These are phyloP conservation scores for Cydia amplana DNA, from an alignment of 1,140 invertebrate genomes.

Conservation along the genomic window DNA sequence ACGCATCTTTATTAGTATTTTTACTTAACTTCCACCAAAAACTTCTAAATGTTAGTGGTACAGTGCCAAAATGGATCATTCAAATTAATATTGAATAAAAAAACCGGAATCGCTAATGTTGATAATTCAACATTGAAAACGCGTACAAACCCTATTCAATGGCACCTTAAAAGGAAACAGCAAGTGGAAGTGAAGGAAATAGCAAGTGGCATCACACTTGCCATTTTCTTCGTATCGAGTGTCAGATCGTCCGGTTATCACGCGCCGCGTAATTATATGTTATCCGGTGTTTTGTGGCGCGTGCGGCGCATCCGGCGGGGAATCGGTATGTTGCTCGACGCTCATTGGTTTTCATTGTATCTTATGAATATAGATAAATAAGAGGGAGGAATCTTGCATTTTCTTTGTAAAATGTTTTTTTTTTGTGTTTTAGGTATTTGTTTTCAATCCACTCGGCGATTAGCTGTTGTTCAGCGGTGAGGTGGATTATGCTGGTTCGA, in stretches of 20 bases:
- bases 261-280: conserved; percentile 37
- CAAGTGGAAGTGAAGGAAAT: conserved; percentile 49
- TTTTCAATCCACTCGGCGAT: no score
- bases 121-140: conserved; percentile 39
- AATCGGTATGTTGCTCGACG: conserved; percentile 12
- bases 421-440: no score
- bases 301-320: conserved; percentile 48
- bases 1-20: no score
- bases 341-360: not conserved
- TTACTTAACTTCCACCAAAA: no score
- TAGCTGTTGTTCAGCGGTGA: no score
- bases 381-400: no score
- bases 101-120: not conserved
- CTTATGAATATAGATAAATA: no score
- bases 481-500: no score
- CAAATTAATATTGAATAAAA: not conserved
- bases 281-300: conserved; percentile 56
- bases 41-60: no score
- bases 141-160: conserved; percentile 37
- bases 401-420: no score
- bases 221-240: conserved; percentile 47
- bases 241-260: conserved; percentile 36
- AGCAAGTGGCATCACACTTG: conserved; percentile 60
- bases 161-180: conserved; percentile 42
- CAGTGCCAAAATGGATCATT: no score